Percentiles rank a stretch among this genome's conserved stretches.
Conservation (phyloP, 2,888 invertebrate species). For the Agrotis clavis region DNA sequence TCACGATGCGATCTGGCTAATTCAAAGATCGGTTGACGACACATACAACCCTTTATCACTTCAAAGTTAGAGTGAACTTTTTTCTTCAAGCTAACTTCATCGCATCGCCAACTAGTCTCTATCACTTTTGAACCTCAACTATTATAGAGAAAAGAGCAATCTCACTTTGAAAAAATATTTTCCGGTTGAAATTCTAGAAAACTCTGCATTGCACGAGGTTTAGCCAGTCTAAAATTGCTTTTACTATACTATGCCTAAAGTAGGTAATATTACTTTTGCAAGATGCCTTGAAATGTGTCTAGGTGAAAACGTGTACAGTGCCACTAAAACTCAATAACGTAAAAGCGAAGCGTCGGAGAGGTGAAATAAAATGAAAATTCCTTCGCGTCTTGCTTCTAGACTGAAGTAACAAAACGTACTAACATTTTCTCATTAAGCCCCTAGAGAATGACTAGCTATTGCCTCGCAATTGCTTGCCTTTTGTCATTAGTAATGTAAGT, state of each 20-base stretch:
- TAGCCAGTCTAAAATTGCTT: neutral
- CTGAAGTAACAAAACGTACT: slow-evolving; percentile 13
- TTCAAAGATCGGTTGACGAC: too few species aligned
- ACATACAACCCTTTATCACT: too few species aligned
- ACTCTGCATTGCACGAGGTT: neutral
- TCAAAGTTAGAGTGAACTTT: too few species aligned
- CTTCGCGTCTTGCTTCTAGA: slow-evolving; percentile 16
- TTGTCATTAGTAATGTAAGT: slow-evolving; percentile 64
- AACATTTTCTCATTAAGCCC: slow-evolving; percentile 52
- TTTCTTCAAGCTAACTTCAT: too few species aligned
- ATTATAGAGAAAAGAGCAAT: too few species aligned
- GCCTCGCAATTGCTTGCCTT: slow-evolving; percentile 47
- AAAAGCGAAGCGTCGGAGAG: slow-evolving; percentile 45
- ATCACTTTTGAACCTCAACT: too few species aligned
- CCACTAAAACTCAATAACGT: slow-evolving; percentile 37
- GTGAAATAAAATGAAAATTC: slow-evolving; percentile 56
- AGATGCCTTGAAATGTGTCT: slow-evolving; percentile 20
- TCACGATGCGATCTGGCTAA: too few species aligned
- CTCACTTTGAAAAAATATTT: neutral
- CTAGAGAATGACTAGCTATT: slow-evolving; percentile 41
- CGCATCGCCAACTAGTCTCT: too few species aligned
- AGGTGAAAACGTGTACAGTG: slow-evolving; percentile 17
- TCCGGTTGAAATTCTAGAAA: neutral
- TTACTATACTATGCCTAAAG: slow-evolving; percentile 5
- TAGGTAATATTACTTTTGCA: slow-evolving; percentile 21